A percentile compares a stretch with the other conserved stretches of the same genome.
Conservation (phyloP, 2,797 vertebrate species). For the Myripristis jacobus region DNA sequence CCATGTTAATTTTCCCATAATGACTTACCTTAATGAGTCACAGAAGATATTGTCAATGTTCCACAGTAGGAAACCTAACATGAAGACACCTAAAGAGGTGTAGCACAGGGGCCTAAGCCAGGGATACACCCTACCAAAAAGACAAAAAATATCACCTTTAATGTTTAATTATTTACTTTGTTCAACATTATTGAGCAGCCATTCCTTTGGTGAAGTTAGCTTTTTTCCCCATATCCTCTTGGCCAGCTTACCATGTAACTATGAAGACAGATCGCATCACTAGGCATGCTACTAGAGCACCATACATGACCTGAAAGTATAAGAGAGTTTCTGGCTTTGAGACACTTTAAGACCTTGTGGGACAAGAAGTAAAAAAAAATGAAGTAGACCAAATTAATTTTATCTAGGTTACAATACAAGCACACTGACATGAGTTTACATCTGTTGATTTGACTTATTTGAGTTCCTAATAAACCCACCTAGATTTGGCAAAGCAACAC, state of each 20-base stretch:
- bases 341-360: neutral
- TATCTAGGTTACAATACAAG: neutral
- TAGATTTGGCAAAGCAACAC: neutral
- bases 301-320: slow-evolving; percentile 93
- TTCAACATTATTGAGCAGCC: neutral
- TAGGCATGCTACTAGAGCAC: slow-evolving; percentile 90
- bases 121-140: slow-evolving; percentile 91
- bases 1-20: neutral
- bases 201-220: neutral
- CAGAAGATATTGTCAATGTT: slow-evolving; percentile 98
- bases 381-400: too few relatives aligned
- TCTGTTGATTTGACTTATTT: neutral
- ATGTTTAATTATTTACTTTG: neutral
- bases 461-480: neutral
- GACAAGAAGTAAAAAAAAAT: neutral
- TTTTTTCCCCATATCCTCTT: neutral
- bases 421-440: neutral
- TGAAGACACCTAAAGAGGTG: slow-evolving; percentile 91
- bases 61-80: slow-evolving; percentile 96
- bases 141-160: slow-evolving; percentile 1
- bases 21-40: slow-evolving; percentile 89
- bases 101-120: slow-evolving; percentile 93
- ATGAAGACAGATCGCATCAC: slow-evolving; percentile 96
- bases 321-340: slow-evolving; percentile 1
- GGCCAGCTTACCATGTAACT: slow-evolving; percentile 92